Evolutionary conservation across 2,113 vertebrate species (phyloP), one percentile per base, ranked within the genome.

Genomic region (Glareola pratincola): DNA sequence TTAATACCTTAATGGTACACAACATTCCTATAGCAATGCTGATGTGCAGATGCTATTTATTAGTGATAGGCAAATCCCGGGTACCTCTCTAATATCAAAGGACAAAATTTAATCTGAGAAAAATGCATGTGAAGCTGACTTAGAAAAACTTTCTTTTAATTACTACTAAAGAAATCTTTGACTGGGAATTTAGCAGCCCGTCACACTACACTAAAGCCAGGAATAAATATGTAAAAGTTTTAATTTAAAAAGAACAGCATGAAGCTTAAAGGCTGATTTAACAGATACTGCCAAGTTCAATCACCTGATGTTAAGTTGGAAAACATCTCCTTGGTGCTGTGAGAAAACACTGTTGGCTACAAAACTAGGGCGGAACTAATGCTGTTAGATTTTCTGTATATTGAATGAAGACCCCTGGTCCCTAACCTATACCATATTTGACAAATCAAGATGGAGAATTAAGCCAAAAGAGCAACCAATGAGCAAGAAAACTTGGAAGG

Each of bases 211-310:
- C 66, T 78, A 94, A 92, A 94, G 51, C 60, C 84, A 96, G 56
- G 32, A 95, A 91, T 75, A 95, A 94, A 91, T 53, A 87, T 41
- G 69, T 41, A 66, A 80, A 94, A 89, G 9, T 64, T 94, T 79
- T 90, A 86, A 92, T 95, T 92, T 47, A 64, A 91, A 86, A 93
- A 87, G 73, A 96, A 89, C 89, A 96, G 86, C 91, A 91, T 85
- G 92, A 85, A 75, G 73, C 57, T 95, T 94, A 77, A 96, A 94
- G 91, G 79, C 22, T 95, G 76, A 95, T 96, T 96, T 96, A 96
- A 87, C 90, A 94, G 88, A 78, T 72, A 94, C 8, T 74, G 43
- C 79, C 88, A 95, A 92, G 60, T 78, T 94, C 48, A 92, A 86
- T 78, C 79, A 89, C 60, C 88, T 96, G 80, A 82, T 85, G 60